Evolutionary conservation across 1,140 invertebrate species (phyloP), one percentile per base, ranked within the genome.

Genomic region (Diploscapter pachys): DNA sequence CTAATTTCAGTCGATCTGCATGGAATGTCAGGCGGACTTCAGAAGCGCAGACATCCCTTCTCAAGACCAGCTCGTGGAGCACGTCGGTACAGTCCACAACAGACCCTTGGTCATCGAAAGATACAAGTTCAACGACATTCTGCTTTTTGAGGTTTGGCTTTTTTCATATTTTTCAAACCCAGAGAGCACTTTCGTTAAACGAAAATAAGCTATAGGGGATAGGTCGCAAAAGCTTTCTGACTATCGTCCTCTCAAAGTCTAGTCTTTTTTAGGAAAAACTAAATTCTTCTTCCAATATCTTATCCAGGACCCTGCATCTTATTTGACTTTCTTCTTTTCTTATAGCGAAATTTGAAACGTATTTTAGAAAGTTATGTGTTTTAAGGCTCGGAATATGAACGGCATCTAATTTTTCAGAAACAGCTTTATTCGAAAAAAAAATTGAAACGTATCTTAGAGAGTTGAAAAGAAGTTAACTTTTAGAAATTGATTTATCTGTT

Each of bases 1-100:
- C 9, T 66, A 6, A 4, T 73, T 73, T 66, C 63, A 74, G 73
- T 74, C 73, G 50, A n/a, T 74, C 3, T 74, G 73, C 64, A 54
- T 49, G 8, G 65, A 62, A n/a, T 74, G 73, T 48, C 53, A 69
- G 31, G 64, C 52, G 3, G 52, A 74, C 5, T 5, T 74, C 56
- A 8, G 53, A 4, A 49, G n/a, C 5, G 64, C 63, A 69, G 64
- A 69, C 53, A 55, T 55, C 48, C 73, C 73, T 3, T 74, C 73
- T 8, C 73, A 74, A 53, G 73, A 74, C 54, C 73, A 66, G 59
- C 57, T 74, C 3, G 63, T 74, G 8, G 5, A 65, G 50, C 72
- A 74, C 63, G 62, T 54, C 4, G 56, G 59, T 50, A 68, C 62
- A 31, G 53, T 53, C 13, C 72, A 74, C 31, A 61, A 53, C 5